Evolutionary conservation across 2,888 invertebrate species (phyloP).

Genomic region (Herminia tarsipennalis): DNA sequence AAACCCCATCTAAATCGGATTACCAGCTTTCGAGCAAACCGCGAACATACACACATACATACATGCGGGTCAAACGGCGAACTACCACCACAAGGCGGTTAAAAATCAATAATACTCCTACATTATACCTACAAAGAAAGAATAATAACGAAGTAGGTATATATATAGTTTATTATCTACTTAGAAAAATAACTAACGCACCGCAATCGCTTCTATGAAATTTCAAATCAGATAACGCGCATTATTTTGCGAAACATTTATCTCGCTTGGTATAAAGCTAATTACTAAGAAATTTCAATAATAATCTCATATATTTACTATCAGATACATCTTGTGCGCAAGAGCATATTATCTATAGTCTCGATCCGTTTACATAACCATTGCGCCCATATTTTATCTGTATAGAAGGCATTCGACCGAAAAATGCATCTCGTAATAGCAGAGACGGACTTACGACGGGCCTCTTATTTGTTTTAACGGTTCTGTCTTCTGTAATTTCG

Average conservation of each 20-base stretch:
- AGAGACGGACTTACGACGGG: constrained; percentile 21
- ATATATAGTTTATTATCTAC: too few relatives aligned
- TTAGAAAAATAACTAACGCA: background rate
- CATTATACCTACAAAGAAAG: too few relatives aligned
- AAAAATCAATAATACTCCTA: too few relatives aligned
- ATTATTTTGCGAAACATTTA: constrained; percentile 32
- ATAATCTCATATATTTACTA: constrained; percentile 35
- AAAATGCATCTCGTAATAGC: constrained; percentile 41
- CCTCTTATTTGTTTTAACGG: too few relatives aligned
- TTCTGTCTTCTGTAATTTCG: too few relatives aligned
- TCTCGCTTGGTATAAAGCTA: constrained; percentile 27
- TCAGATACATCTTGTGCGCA: constrained; percentile 39
- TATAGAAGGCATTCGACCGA: constrained; percentile 43
- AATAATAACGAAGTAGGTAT: too few relatives aligned
- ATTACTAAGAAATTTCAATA: constrained; percentile 36
- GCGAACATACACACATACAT: too few relatives aligned
- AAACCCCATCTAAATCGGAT: too few relatives aligned
- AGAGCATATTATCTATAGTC: constrained; percentile 31
- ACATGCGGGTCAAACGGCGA: too few relatives aligned
- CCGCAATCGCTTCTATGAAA: background rate
- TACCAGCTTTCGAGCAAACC: too few relatives aligned
- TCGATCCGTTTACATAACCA: constrained; percentile 38
- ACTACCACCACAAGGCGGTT: too few relatives aligned
- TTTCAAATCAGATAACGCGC: constrained; percentile 16
- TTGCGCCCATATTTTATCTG: constrained; percentile 23